Evolutionary conservation across 1,140 invertebrate species (phyloP), one percentile per base, ranked within the genome.

Genomic region (Berghia stephanieae): DNA sequence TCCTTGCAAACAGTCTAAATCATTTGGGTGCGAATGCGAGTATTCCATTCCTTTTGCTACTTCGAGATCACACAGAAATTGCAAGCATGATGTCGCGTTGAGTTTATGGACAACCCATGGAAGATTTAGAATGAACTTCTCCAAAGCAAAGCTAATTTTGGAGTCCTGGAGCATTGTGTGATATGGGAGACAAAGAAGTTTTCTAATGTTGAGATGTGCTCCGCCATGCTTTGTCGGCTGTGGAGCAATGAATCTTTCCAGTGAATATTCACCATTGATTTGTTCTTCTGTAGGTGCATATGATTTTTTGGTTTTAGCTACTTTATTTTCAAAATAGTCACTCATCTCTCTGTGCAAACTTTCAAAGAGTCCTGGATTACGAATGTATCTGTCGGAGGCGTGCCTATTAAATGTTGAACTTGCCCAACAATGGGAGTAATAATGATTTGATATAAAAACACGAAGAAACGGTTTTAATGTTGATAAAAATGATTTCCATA

Each of bases 61-160:
- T 73, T 91, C 88, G 49, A 93, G 79, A 21, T 94, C 93, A 87
- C 94, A 93, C 38, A 94, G 85, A 43, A 93, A 90, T 83, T 90
- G 89, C 66, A 88, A 89, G 6, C 90, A 88, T 85, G 93, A 93
- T 0, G 93, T 93, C 3, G 92, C 92, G 55, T 93, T 93, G 1
- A 95, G 89, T 89, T 95, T 95, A 80, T 93, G 92, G 82, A 93
- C 92, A 16, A 95, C 91, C 94, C 94, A 95, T 75, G 91, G 91
- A 6, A 93, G 42, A 57, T 73, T 63, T 24, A 77, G 67, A 27
- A 80, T 52, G 49, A 52, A 68, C 52, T 18, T 75, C 44, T 78
- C 60, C 55, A 71, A 38, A 42, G 69, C 55, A 16, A 2, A 36
- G 24, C 49, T 21, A 18, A 27, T 52, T 31, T 70, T 49, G 18